Conservation (phyloP, 2,888 invertebrate genomes). For the Eristalis pertinax region DNA sequence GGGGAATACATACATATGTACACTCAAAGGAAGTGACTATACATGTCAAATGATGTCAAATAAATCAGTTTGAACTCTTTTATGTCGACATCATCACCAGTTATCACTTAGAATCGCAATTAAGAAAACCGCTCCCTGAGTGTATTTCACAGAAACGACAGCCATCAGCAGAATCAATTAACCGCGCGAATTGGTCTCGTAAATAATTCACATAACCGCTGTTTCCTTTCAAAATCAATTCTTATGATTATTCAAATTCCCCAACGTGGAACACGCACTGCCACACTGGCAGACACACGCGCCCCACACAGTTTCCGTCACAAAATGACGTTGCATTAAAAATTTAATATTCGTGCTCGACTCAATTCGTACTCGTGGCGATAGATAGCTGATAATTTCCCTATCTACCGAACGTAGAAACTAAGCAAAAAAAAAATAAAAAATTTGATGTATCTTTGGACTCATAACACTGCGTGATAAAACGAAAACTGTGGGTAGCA, state of each 20-base stretch:
- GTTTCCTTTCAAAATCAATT: neutral
- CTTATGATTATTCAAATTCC: constrained; percentile 3
- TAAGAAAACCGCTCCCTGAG: neutral
- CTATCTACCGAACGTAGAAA: neutral
- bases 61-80: neutral
- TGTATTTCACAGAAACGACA: neutral
- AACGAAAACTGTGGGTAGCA: too few relatives aligned
- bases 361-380: neutral
- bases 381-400: neutral
- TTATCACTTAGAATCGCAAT: neutral
- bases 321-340: constrained; percentile 20
- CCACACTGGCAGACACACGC: neutral
- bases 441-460: neutral
- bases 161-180: constrained; percentile 15
- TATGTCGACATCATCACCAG: neutral
- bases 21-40: too few relatives aligned
- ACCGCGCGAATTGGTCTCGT: neutral
- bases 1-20: too few relatives aligned
- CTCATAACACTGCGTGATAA: neutral
- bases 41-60: neutral
- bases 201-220: constrained; percentile 16
- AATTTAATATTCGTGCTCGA: constrained; percentile 10
- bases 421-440: neutral
- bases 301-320: neutral
- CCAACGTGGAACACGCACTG: neutral